Evolutionary conservation across 2,797 vertebrate genomes (phyloP), one percentile per base, ranked within the genome.

Genomic region (Coregonus suidteri): DNA sequence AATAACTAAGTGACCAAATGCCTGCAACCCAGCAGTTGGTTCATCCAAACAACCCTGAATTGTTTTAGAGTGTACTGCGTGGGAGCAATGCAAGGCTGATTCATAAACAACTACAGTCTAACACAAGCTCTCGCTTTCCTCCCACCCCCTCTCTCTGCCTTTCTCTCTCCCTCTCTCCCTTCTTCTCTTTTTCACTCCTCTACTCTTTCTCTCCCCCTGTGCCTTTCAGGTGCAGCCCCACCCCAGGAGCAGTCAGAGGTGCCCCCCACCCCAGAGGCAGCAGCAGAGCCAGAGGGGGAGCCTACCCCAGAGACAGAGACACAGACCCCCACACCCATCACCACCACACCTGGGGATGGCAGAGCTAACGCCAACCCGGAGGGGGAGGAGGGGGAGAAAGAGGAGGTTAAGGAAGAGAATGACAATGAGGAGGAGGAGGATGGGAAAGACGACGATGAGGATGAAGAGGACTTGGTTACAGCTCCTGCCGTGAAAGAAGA

Each of bases 341-440:
- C n/a, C 51, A 85, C 83, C 18, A 25, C 30, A 72, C 30, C 14
- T n/a, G 84, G 84, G 6, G 82, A 90, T 75, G 85, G 70, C n/a
- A 82, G 41, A 47, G 41, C 9, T 47, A 81, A 73, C 75, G 79
- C 89, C 2, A 47, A 47, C 11, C 41, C 9, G 0, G 94, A 95
- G 64, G 94, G 94, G 0, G 47, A 87, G 9, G 82, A 77, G 13
- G 74, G 81, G 6, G 94, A 94, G 41, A 47, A 95, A 54, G 89
- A 88, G 14, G 94, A 95, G 76, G 94, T 95, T 37, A 95, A 94
- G 68, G 90, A 92, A 34, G 93, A 90, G 0, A 84, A 75, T 2
- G 85, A 84, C 0, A 91, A 92, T 0, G 90, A 92, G 41, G 93
- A 95, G 35, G 90, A 68, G 35, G 78, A 86, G 82, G 83, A 80